Evolutionary conservation across 2,888 invertebrate genomes (phyloP), one percentile per base, ranked within the genome.

Genomic region (Athetis lepigone): DNA sequence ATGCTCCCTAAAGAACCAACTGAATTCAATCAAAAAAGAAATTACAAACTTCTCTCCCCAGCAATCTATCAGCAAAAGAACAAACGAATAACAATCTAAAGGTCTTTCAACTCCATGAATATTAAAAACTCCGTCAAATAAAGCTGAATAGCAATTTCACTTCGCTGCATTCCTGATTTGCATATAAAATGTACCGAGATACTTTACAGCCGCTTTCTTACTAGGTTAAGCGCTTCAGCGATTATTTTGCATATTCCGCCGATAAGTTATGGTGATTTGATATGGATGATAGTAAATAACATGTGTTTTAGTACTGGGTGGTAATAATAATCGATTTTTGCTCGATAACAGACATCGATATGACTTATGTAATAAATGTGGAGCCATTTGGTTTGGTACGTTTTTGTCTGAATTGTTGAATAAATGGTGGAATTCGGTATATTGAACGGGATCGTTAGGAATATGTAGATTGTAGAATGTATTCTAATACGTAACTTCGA

Each of bases 111-210:
- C 39, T 43, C 11, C 4, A 60, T 54, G 71, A 70, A 67, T 73
- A 60, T 46, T 65, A 42, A 40, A 67, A 67, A 58, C 25, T 25
- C 36, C 49, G 67, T 73, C 39, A 60, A 50, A 54, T 60, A 60
- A 50, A 73, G 49, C 58, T 23, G 51, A 42, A 47, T 8, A 13
- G 60, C 52, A 40, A 54, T 68, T 45, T 40, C 49, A 60, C 70
- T 50, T 68, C 40, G 43, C 60, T 60, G 73, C 45, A 54, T 54
- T 51, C 25, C 23, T 46, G 68, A 60, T 70, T 70, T 70, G 40
- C 68, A 70, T 70, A 67, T 52, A 70, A 60, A 67, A 59, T 43
- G 47, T 73, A 33, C 33, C 40, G 68, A 39, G 52, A 59, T 43
- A 36, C 27, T 45, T 33, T 23, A 67, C 47, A 40, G 43, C 51